Conservation (phyloP, 2,888 invertebrate genomes). For the Pseudococcus viburni region DNA sequence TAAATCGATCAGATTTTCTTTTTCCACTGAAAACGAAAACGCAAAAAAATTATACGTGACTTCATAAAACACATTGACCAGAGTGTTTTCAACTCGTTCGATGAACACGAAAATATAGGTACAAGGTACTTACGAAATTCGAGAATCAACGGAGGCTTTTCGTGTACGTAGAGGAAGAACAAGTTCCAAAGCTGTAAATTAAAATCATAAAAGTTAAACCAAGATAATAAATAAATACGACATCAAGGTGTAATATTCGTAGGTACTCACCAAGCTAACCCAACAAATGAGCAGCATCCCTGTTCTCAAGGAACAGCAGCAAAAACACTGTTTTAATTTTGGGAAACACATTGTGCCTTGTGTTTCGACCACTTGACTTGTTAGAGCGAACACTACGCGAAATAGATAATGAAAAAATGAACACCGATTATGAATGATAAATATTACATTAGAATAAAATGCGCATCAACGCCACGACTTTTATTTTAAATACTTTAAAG, state of each 20-base stretch:
- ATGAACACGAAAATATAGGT: too few species aligned
- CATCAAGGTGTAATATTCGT: not conserved
- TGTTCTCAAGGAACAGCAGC: constrained; percentile 26
- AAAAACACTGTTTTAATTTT: constrained; percentile 10
- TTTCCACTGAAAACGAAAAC: not conserved
- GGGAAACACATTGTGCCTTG: constrained; percentile 2
- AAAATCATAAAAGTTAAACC: not conserved
- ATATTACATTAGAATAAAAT: not conserved
- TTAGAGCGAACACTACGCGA: not conserved
- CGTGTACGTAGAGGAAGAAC: not conserved
- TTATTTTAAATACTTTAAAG: not conserved
- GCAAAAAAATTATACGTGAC: not conserved
- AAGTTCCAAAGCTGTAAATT: constrained; percentile 20
- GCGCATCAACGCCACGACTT: not conserved
- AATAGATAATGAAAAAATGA: not conserved
- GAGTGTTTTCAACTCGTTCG: too few species aligned
- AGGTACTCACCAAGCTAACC: not conserved
- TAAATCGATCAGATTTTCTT: not conserved
- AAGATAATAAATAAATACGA: not conserved
- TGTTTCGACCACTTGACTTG: not conserved
- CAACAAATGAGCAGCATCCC: not conserved
- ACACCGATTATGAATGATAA: not conserved
- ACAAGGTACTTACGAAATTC: not conserved
- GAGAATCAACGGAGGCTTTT: not conserved
- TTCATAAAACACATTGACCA: not conserved